These are phyloP conservation scores for Hemaris fuciformis DNA, from an alignment of 2,888 invertebrate species.

Conservation along the genomic window DNA sequence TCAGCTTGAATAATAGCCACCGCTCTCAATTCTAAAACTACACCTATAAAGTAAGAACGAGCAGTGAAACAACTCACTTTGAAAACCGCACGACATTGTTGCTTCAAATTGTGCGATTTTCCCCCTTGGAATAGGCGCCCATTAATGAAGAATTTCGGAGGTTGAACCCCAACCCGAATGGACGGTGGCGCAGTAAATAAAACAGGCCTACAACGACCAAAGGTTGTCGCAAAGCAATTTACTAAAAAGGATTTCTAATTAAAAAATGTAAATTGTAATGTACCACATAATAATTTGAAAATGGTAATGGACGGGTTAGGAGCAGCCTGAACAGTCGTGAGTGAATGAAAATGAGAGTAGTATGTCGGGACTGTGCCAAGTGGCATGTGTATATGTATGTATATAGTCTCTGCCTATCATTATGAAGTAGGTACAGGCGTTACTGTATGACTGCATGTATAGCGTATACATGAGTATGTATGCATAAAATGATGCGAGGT, in stretches of 20 bases:
- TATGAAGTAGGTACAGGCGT: no score
- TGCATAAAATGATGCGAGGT: no score
- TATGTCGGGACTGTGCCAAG: no score
- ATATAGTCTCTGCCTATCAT: no score
- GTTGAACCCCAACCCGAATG: conserved; percentile 11
- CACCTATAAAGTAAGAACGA: background rate
- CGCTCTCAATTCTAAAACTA: background rate
- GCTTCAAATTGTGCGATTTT: conserved; percentile 12
- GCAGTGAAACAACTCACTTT: conserved; percentile 12
- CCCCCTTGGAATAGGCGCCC: conserved; percentile 14
- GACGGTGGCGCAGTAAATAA: conserved; percentile 17
- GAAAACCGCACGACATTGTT: conserved; percentile 14
- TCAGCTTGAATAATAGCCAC: background rate
- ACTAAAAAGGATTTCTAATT: conserved; percentile 14
- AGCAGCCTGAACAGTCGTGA: background rate
- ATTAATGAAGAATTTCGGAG: conserved; percentile 17
- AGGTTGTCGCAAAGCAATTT: conserved; percentile 14
- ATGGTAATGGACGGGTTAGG: background rate
- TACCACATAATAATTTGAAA: background rate
- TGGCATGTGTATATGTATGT: no score
- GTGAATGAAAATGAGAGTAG: no score
- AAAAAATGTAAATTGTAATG: background rate
- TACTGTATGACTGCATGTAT: no score
- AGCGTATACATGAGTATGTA: no score
- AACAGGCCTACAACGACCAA: conserved; percentile 6